Evolutionary conservation across 2,888 invertebrate genomes (phyloP).

Genomic region (Mythimna impura): DNA sequence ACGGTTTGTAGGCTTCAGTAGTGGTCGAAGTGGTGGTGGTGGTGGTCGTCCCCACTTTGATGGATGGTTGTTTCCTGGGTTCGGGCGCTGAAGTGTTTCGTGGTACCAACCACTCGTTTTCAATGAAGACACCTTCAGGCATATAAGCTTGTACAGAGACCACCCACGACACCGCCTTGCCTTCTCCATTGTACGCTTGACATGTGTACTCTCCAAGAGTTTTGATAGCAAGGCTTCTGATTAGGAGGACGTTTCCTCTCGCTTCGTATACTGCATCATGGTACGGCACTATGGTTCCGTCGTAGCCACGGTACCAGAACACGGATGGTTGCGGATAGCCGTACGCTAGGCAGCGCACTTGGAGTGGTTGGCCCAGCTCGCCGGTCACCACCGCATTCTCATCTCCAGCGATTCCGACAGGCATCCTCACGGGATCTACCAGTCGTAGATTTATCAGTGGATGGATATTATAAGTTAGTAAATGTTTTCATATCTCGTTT

Average conservation of each 20-base stretch:
- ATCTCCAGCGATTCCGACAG: conserved; percentile 93
- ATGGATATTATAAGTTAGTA: conserved; percentile 67
- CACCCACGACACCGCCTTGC: conserved; percentile 94
- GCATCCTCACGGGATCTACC: conserved; percentile 90
- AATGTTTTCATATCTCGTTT: conserved; percentile 57
- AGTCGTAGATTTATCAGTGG: conserved; percentile 71
- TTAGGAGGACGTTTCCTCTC: conserved; percentile 93
- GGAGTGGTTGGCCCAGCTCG: conserved; percentile 92
- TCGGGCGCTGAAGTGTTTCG: conserved; percentile 52
- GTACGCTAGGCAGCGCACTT: conserved; percentile 94
- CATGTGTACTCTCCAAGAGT: conserved; percentile 97
- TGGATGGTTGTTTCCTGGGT: conserved; percentile 62
- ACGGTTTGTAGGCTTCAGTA: conserved; percentile 57
- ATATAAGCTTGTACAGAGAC: conserved; percentile 93
- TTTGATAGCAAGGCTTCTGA: conserved; percentile 92
- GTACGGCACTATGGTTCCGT: conserved; percentile 89
- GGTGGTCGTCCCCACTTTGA: conserved; percentile 42
- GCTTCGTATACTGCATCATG: conserved; percentile 92
- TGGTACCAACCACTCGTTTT: conserved; percentile 52
- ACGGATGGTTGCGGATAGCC: conserved; percentile 95
- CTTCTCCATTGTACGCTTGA: conserved; percentile 96
- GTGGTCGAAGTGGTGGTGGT: conserved; percentile 45
- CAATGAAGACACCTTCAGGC: conserved; percentile 89
- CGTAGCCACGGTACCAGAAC: conserved; percentile 96
- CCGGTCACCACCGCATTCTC: conserved; percentile 92